Percentiles rank a stretch among this genome's conserved stretches.
Evolutionary conservation across 1,140 invertebrate species (phyloP).

Genomic region (Dreissena rostriformis): DNA sequence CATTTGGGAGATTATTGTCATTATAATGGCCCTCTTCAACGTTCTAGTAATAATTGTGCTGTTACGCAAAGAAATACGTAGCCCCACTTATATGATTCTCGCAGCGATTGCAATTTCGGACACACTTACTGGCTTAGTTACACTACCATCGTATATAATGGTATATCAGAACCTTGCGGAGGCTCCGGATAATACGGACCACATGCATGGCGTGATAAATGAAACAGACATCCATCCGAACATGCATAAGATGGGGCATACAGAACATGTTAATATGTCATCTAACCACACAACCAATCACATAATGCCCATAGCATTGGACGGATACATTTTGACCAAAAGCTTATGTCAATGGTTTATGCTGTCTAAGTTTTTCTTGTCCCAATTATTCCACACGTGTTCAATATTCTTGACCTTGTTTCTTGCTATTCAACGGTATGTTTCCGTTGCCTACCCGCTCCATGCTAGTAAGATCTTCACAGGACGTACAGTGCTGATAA

Average conservation of each 20-base stretch:
- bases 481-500: neutral
- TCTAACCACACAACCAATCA: too few species aligned
- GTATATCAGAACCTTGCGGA: conserved; percentile 16
- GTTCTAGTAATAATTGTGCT: conserved; percentile 17
- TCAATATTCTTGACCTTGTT: conserved; percentile 47
- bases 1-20: conserved; percentile 41
- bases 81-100: conserved; percentile 38
- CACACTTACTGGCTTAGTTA: conserved; percentile 34
- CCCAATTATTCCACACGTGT: conserved; percentile 36
- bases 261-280: too few species aligned
- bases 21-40: conserved; percentile 13
- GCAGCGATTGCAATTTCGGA: conserved; percentile 42
- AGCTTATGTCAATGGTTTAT: conserved; percentile 30
- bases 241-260: too few species aligned
- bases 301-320: neutral
- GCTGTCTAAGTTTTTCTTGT: conserved; percentile 35
- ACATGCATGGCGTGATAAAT: too few species aligned
- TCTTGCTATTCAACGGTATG: conserved; percentile 41
- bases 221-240: too few species aligned
- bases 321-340: conserved; percentile 1
- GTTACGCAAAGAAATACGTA: conserved; percentile 41
- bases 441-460: conserved; percentile 22
- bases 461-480: neutral
- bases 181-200: neutral
- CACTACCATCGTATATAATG: conserved; percentile 47